phyloP scores from a whole-genome alignment of 2,113 vertebrate genomes.

The Lycaon pictus region DNA sequence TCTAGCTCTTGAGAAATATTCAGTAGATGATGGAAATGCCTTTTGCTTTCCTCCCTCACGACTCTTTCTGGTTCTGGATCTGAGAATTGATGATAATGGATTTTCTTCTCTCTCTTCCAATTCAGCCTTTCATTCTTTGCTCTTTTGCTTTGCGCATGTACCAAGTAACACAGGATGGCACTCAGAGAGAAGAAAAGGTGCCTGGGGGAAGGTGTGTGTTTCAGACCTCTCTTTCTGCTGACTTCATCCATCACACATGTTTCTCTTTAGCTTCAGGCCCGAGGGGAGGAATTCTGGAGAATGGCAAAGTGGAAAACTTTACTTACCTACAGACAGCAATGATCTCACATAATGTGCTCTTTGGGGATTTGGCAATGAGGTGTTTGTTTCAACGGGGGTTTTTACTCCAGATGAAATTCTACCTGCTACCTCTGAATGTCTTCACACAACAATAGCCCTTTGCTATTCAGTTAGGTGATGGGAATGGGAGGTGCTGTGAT shows the following conservation, averaged over 20 bases:
- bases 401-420: background rate
- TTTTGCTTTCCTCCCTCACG: background rate
- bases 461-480: background rate
- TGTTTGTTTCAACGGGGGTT: background rate
- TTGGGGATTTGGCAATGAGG: background rate
- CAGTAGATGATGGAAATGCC: background rate
- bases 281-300: background rate
- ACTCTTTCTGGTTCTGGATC: background rate
- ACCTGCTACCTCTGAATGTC: background rate
- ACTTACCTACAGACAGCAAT: background rate
- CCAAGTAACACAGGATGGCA: background rate
- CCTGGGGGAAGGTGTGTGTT: fast-evolving
- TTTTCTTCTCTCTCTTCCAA: background rate
- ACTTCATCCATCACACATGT: background rate
- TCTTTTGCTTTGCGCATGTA: background rate
- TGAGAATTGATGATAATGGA: background rate
- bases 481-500: background rate
- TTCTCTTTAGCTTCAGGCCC: background rate
- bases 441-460: background rate
- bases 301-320: background rate
- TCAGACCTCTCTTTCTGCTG: background rate
- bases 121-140: background rate
- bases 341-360: background rate
- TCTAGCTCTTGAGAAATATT: background rate
- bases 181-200: background rate